Conservation (phyloP, 2,113 vertebrate species). For the Chrysemys picta region DNA sequence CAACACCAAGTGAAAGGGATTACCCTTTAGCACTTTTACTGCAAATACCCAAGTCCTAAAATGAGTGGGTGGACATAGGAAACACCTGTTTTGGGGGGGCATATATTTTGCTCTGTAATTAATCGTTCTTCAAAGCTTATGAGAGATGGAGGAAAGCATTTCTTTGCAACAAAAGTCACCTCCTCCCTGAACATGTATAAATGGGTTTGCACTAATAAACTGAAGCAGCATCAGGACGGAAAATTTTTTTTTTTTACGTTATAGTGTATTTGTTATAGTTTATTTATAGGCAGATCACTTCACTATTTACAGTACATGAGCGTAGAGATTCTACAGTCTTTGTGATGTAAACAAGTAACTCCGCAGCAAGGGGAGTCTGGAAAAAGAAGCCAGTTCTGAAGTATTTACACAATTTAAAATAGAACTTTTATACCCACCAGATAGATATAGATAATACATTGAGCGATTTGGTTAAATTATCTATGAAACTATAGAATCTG, state of each 20-base stretch:
- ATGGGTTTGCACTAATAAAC: not conserved
- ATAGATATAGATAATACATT: slow-evolving; percentile 92
- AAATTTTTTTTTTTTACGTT: slow-evolving; percentile 74
- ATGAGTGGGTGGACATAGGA: not conserved
- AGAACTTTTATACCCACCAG: slow-evolving; percentile 96
- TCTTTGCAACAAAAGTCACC: not conserved
- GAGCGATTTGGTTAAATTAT: slow-evolving; percentile 95
- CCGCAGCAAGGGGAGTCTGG: slow-evolving; percentile 84
- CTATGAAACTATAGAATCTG: slow-evolving; percentile 99
- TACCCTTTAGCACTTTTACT: not conserved
- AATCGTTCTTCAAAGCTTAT: not conserved
- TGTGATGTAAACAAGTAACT: slow-evolving; percentile 99
- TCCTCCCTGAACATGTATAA: not conserved
- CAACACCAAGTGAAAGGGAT: not conserved
- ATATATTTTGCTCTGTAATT: not conserved
- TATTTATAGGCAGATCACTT: slow-evolving; percentile 99
- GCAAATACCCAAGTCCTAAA: not conserved
- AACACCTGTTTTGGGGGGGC: not conserved
- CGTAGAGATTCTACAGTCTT: slow-evolving; percentile 99
- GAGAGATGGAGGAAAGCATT: not conserved
- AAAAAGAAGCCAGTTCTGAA: slow-evolving; percentile 98
- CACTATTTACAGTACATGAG: slow-evolving; percentile 99
- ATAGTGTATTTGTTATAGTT: slow-evolving; percentile 84
- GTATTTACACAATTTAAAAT: slow-evolving; percentile 99
- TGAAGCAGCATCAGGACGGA: slow-evolving; percentile 30